Evolutionary conservation across 2,888 invertebrate genomes (phyloP), one percentile per base, ranked within the genome.

Genomic region (Antitype chi): DNA sequence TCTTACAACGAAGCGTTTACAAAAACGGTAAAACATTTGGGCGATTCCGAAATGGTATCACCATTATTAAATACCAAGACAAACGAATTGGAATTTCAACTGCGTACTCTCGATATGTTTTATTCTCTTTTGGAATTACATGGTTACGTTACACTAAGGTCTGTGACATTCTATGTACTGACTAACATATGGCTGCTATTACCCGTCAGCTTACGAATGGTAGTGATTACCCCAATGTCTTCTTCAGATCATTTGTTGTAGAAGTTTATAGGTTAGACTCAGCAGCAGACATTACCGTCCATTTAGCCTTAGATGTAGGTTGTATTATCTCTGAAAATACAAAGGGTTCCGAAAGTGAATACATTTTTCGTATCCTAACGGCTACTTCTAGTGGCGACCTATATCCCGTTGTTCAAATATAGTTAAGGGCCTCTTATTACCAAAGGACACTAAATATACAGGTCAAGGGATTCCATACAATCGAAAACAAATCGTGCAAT

Each of bases 391-490:
- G 63, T 38, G 55, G 32, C 32, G 25, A 72, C 78, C 74, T 76
- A 75, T 73, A 85, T 69, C 66, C 67, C 66, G 66, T 74, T 80
- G 85, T 78, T 78, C 76, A 82, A 82, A 84, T 81, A 84, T 57
- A 74, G 74, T 80, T 68, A 76, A 78, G 78, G 64, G 74, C 66
- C 66, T 80, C 83, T 81, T 77, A 81, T 76, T 76, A 55, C 68
- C 74, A 78, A 82, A 76, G 67, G 64, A 60, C 43, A 81, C 81
- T 82, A 83, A 84, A 85, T 81, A 74, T 70, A 68, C 86, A 88
- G 89, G 87, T 85, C 89, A 86, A 87, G 83, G 73, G 82, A 80
- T 81, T 80, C 79, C 69, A 85, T 80, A 84, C 83, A 82, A 90
- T 89, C 78, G 72, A 85, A 89, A 89, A 88, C 83, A 85, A 85